phyloP scores from a whole-genome alignment of 1,140 invertebrate genomes.

The Apis florea region DNA sequence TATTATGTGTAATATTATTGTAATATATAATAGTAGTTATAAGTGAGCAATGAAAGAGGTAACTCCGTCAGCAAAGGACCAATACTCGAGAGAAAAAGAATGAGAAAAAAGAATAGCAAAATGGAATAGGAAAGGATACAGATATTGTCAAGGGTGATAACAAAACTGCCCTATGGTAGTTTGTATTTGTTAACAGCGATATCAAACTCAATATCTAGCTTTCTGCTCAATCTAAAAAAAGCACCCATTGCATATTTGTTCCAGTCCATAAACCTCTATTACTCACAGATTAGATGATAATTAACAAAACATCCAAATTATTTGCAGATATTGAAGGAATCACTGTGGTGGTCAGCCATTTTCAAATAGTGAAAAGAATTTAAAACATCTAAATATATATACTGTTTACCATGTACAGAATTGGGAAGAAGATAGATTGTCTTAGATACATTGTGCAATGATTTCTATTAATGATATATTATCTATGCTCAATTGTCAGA shows the following conservation, averaged over 20 bases:
- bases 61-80: slow-evolving; percentile 65
- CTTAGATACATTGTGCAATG: slow-evolving; percentile 57
- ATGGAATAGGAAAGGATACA: slow-evolving; percentile 31
- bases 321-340: slow-evolving; percentile 58
- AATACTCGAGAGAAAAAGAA: slow-evolving; percentile 51
- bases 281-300: slow-evolving; percentile 11
- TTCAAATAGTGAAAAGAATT: slow-evolving; percentile 27
- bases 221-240: slow-evolving; percentile 66
- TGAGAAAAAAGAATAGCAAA: neutral
- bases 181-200: slow-evolving; percentile 65
- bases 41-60: slow-evolving; percentile 55
- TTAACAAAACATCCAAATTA: slow-evolving; percentile 9
- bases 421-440: slow-evolving; percentile 9
- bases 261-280: slow-evolving; percentile 11
- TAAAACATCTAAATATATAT: slow-evolving; percentile 10
- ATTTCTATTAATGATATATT: slow-evolving; percentile 58
- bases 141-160: slow-evolving; percentile 19
- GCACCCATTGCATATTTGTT: slow-evolving; percentile 18
- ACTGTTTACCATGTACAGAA: slow-evolving; percentile 41
- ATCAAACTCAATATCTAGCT: slow-evolving; percentile 70
- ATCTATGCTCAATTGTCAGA: slow-evolving; percentile 59
- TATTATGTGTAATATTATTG: slow-evolving; percentile 81
- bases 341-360: slow-evolving; percentile 52
- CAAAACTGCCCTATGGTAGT: slow-evolving; percentile 54
- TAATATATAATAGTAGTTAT: slow-evolving; percentile 77